Evolutionary conservation across 2,113 vertebrate genomes (phyloP), one percentile per base, ranked within the genome.

Genomic region (Theropithecus gelada): DNA sequence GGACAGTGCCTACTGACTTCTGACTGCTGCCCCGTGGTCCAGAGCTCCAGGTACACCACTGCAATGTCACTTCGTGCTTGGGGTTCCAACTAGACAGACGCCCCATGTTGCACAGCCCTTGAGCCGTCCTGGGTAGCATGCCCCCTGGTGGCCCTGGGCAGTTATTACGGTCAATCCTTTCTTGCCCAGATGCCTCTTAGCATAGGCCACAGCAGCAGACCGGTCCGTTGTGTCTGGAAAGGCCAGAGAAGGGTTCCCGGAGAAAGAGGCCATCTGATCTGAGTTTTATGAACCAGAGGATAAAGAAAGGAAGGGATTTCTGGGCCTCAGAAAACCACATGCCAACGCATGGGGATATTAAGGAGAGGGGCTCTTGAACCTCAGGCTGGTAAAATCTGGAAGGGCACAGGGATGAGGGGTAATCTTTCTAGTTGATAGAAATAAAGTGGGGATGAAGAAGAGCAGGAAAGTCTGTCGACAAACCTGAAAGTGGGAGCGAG

Each of bases 131-230:
- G 4, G 30, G 48, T 2, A 9, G 27, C 6, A 1, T 25, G 40
- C 94, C 92, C 80, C 93, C 98, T 98, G 76, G 96, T 96, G 97
- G 94, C 50, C 25, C 18, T 5, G 0, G 12, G 2, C 2, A 0
- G 3, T 73, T 20, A 92, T 75, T 81, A 66, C 79, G 0, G 1
- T 18, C 25, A 30, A 45, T 66, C 23, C 20, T 38, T 48, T 82
- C n/a, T 64, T 5, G 17, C 20, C 66, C 10, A 16, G 64, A 40
- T 57, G 86, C 27, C 1, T 8, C 5, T 1, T 1, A 11, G 17
- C 8, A 5, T 1, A 14, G 55, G 7, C 13, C 8, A 5, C 35
- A 12, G 70, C 17, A 23, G 2, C 22, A 1, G 2, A 32, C 0
- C 1, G 3, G 5, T 50, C 32, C 35, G 2, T 76, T 35, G 30